Evolutionary conservation across 2,113 vertebrate species (phyloP).

Genomic region (Neolamprologus devosi): DNA sequence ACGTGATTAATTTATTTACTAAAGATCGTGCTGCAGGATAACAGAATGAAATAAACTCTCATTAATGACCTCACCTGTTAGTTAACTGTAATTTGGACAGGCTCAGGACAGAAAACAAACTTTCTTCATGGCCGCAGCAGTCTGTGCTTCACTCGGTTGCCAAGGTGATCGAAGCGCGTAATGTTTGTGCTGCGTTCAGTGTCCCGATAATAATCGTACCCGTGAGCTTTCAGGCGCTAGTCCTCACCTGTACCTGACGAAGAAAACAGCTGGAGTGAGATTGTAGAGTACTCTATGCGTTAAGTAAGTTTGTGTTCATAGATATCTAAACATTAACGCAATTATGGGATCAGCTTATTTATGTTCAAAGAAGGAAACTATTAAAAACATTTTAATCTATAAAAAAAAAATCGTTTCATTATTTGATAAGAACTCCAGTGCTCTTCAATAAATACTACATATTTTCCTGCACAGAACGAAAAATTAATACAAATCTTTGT

Average conservation of each 20-base stretch:
- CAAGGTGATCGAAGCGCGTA: neutral
- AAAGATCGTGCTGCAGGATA: neutral
- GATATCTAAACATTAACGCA: neutral
- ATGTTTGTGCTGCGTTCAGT: constrained; percentile 11
- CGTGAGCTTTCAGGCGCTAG: neutral
- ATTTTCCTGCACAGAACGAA: neutral
- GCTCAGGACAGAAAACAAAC: neutral
- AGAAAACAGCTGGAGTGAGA: neutral
- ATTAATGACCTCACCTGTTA: neutral
- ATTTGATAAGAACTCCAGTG: neutral
- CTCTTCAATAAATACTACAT: neutral
- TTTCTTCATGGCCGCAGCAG: neutral
- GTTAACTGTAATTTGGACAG: neutral
- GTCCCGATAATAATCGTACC: constrained; percentile 4
- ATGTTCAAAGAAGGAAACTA: neutral
- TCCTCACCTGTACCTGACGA: neutral
- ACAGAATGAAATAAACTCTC: neutral
- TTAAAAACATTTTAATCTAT: neutral
- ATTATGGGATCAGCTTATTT: neutral
- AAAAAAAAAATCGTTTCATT: neutral
- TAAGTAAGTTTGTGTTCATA: neutral
- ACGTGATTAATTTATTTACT: neutral
- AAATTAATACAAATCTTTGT: neutral
- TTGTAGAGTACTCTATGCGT: neutral
- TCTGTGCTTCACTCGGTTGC: neutral